These are phyloP conservation scores for Hydrocynus forskahlii DNA, from an alignment of 2,797 vertebrate species.

Conservation along the genomic window DNA sequence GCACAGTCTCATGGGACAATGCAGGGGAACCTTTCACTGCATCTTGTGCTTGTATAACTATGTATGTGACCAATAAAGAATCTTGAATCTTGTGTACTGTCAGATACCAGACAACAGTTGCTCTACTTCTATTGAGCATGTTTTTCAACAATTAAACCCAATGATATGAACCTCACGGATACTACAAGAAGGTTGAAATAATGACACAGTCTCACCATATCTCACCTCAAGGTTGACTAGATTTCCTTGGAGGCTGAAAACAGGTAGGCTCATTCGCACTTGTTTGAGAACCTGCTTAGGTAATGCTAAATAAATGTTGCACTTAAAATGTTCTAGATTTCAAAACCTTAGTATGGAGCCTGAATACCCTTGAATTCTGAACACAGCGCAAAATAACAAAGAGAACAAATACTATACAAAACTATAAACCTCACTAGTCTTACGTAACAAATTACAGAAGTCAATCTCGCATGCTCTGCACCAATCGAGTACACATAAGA, in stretches of 20 bases:
- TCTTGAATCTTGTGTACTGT: neutral
- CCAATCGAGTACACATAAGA: constrained; percentile 21
- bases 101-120: neutral
- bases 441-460: constrained; percentile 26
- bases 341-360: neutral
- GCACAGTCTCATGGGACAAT: no score
- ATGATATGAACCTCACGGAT: neutral
- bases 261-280: neutral
- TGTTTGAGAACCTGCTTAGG: neutral
- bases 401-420: neutral
- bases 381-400: neutral
- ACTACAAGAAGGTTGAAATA: neutral
- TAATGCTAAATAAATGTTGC: constrained; percentile 10
- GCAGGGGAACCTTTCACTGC: no score
- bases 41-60: no score
- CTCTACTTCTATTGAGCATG: neutral
- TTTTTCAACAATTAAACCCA: neutral
- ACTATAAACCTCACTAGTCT: neutral
- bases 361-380: neutral
- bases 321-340: constrained; percentile 10
- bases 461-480: constrained; percentile 56
- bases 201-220: neutral
- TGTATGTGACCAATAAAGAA: no score
- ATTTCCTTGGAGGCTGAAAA: neutral
- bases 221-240: neutral